Evolutionary conservation across 2,113 vertebrate species (phyloP), one percentile per base, ranked within the genome.

Genomic region (human): DNA sequence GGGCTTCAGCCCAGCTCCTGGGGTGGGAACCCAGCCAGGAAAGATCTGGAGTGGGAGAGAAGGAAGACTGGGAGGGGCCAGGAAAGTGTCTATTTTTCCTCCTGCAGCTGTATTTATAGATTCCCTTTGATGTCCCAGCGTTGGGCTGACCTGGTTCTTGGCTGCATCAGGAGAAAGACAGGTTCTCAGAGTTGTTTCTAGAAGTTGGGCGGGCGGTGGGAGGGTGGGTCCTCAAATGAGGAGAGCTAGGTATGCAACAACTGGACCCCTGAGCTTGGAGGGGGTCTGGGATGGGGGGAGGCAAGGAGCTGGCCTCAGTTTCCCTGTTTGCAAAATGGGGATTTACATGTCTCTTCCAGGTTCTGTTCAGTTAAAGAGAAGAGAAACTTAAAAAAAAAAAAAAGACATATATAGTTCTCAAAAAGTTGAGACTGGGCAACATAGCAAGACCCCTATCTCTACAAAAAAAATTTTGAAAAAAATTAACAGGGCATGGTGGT

Each of bases 91-190:
- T 98, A 52, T 95, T 82, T 94, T 84, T 81, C 92, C 95, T 95
- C 90, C 87, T 14, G 68, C 52, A 50, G 18, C 97, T 81, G 93
- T 98, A 98, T 98, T 98, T 98, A 97, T 96, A 95, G 98, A 97
- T 97, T 98, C 97, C 84, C 96, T 98, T 98, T 98, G 98, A 98
- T 97, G 98, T 98, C 93, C 22, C 20, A 30, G 96, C 43, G 78
- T 40, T 76, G 87, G 97, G 90, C 95, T 92, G 81, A 97, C 96
- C 97, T 97, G 96, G 96, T 97, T 98, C 96, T 95, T 6, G 0
- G n/a, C 88, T 50, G 81, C 68, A 0, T 78, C 12, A 0, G 75
- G 86, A 96, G 93, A 79, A 76, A 93, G 92, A 30, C 93, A 84
- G 88, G 72, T 92, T 96, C 95, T 85, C 11, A 0, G 52, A 43